These are phyloP conservation scores for Bombyx huttoni DNA, from an alignment of 2,888 invertebrate genomes.

Conservation along the genomic window DNA sequence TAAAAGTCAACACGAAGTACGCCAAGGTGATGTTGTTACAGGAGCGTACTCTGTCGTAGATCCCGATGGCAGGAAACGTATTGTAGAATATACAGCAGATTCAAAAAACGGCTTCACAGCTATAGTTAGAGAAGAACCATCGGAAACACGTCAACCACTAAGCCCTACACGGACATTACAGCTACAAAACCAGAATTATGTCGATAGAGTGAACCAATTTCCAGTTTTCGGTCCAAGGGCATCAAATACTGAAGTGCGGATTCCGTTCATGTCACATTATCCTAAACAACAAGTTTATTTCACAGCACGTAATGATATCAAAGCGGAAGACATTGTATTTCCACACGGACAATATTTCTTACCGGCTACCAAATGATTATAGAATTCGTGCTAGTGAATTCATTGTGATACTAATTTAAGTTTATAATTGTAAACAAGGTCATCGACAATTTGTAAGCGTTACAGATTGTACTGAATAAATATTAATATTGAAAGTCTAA, in stretches of 20 bases:
- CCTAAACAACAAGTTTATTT: slow-evolving; percentile 20
- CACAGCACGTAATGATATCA: slow-evolving; percentile 33
- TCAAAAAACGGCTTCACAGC: slow-evolving; percentile 68
- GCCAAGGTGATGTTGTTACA: slow-evolving; percentile 46
- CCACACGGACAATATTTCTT: slow-evolving; percentile 37
- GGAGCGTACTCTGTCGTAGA: slow-evolving; percentile 58
- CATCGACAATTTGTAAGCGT: neutral
- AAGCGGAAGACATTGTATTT: slow-evolving; percentile 14
- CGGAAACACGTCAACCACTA: slow-evolving; percentile 6
- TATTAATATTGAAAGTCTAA: too few relatives aligned
- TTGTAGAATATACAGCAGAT: slow-evolving; percentile 64
- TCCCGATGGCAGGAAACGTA: slow-evolving; percentile 55
- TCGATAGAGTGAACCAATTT: neutral
- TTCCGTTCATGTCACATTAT: neutral
- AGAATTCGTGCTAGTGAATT: neutral
- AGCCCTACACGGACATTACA: slow-evolving; percentile 3
- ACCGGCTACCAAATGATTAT: slow-evolving; percentile 19
- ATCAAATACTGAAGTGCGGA: too few relatives aligned
- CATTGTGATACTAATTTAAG: slow-evolving; percentile 4
- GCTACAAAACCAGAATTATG: slow-evolving; percentile 6
- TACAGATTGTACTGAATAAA: too few relatives aligned
- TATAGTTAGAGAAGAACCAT: slow-evolving; percentile 54
- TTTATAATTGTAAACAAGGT: neutral
- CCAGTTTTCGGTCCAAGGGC: neutral
- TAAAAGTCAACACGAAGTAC: slow-evolving; percentile 53